These are phyloP conservation scores for Ceratoteleas bidentatus DNA, from an alignment of 1,140 invertebrate species.

Conservation along the genomic window DNA sequence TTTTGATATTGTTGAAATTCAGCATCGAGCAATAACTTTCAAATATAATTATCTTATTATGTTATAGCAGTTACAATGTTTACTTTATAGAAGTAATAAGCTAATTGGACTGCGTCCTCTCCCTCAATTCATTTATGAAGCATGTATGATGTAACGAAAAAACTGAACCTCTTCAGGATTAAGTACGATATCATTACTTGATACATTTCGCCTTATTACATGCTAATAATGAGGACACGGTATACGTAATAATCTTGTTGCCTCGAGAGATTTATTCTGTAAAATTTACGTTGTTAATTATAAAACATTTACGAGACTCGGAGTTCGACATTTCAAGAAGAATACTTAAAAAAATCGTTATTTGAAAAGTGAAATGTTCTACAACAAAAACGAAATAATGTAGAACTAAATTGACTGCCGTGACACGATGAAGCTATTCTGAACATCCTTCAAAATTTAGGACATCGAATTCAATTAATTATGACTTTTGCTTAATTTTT, in stretches of 20 bases:
- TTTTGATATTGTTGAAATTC: constrained; percentile 38
- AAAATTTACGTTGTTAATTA: constrained; percentile 3
- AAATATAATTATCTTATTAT: constrained; percentile 47
- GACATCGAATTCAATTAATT: too few relatives aligned
- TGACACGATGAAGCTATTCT: too few relatives aligned
- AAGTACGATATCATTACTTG: constrained; percentile 18
- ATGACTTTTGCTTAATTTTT: too few relatives aligned
- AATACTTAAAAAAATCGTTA: too few relatives aligned
- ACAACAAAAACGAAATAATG: too few relatives aligned
- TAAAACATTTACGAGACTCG: too few relatives aligned
- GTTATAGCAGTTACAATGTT: constrained; percentile 28
- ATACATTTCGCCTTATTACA: constrained; percentile 46
- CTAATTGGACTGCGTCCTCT: constrained; percentile 29
- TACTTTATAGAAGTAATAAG: constrained; percentile 25
- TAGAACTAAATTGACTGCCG: too few relatives aligned
- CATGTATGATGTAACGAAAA: constrained; percentile 25
- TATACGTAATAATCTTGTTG: constrained; percentile 15
- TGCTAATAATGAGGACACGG: constrained; percentile 38
- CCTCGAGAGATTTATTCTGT: constrained; percentile 19
- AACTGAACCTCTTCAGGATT: not conserved
- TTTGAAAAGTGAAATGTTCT: too few relatives aligned
- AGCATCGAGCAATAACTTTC: constrained; percentile 28
- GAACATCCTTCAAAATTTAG: too few relatives aligned
- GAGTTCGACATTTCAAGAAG: too few relatives aligned
- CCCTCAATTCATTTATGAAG: constrained; percentile 37